These are phyloP conservation scores for Buathra laborator DNA, from an alignment of 2,888 invertebrate genomes.

Conservation along the genomic window DNA sequence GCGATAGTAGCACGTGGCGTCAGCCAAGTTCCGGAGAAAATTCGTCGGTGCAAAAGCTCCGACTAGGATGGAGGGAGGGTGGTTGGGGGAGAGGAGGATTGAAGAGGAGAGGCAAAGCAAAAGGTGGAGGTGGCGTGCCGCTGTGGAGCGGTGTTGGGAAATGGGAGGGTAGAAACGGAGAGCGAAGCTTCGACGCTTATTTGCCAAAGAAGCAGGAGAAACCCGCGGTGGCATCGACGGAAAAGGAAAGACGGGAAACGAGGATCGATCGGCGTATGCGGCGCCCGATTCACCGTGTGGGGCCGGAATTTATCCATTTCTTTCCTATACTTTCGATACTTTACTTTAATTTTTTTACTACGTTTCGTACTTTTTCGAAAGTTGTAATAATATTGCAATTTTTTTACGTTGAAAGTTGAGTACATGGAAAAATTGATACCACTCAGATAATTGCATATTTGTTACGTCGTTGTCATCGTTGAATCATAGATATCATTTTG, in stretches of 20 bases:
- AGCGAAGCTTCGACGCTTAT: constrained; percentile 47
- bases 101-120: constrained; percentile 42
- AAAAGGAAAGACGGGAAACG: constrained; percentile 57
- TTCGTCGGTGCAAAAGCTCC: constrained; percentile 49
- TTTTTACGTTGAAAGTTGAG: background rate
- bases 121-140: constrained; percentile 76
- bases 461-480: too few species aligned
- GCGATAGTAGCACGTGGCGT: constrained; percentile 39
- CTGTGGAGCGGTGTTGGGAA: constrained; percentile 37
- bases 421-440: too few species aligned
- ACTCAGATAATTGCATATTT: too few species aligned
- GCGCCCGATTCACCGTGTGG: constrained; percentile 30
- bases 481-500: too few species aligned
- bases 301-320: constrained; percentile 44
- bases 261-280: constrained; percentile 58
- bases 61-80: constrained; percentile 12
- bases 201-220: constrained; percentile 57
- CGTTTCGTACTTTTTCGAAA: background rate
- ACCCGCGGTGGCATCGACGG: constrained; percentile 33
- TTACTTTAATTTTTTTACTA: background rate
- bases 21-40: constrained; percentile 40
- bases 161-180: constrained; percentile 34
- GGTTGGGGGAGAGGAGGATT: background rate
- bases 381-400: too few species aligned
- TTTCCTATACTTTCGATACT: constrained; percentile 4